Conservation (phyloP, 2,888 invertebrate species). For the Melieria omissa region DNA sequence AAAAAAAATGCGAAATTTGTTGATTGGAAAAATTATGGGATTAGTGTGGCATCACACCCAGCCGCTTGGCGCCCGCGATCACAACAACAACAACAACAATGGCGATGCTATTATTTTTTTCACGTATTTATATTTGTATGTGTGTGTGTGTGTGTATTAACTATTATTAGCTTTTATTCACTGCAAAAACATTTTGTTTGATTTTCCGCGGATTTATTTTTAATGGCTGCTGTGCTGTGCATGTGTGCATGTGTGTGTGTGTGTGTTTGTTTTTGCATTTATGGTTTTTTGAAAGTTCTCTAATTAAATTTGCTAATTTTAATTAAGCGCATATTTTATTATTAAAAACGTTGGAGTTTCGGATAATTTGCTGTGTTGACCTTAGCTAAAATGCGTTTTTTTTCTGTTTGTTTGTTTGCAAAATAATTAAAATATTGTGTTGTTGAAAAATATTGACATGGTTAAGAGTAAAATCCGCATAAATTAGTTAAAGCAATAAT, state of each 20-base stretch:
- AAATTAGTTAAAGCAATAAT: no score
- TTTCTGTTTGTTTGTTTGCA: no score
- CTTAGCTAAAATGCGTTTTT: no score
- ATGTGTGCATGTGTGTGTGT: background rate
- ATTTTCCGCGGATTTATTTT: background rate
- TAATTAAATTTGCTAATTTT: background rate
- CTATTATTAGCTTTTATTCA: background rate
- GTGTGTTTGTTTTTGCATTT: background rate
- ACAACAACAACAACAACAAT: background rate
- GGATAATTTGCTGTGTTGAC: no score
- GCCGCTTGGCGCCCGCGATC: background rate
- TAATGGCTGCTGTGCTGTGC: background rate
- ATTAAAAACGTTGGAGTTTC: no score
- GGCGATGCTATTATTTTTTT: conserved; percentile 13
- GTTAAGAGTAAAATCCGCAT: no score
- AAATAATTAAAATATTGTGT: no score
- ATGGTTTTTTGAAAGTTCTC: background rate
- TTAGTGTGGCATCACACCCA: conserved; percentile 44
- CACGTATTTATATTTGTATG: background rate
- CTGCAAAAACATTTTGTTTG: no score
- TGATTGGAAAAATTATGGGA: conserved; percentile 58
- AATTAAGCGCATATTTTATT: background rate
- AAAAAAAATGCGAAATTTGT: conserved; percentile 43
- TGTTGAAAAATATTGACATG: no score
- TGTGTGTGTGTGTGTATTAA: conserved; percentile 1